phyloP scores from a whole-genome alignment of 2,797 vertebrate genomes.

The Hipposideros larvatus region DNA sequence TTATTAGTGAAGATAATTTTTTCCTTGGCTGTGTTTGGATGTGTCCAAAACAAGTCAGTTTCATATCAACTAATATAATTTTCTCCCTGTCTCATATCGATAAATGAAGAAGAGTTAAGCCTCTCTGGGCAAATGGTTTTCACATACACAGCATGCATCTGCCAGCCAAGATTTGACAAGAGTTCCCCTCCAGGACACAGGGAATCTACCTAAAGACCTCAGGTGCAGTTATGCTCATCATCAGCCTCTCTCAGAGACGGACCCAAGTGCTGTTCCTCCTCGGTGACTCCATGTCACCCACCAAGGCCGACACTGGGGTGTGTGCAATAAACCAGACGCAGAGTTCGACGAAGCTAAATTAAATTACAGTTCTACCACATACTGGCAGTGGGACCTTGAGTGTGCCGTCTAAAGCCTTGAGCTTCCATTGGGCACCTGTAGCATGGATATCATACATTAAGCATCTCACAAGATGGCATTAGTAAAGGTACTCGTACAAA shows the following conservation, averaged over 20 bases:
- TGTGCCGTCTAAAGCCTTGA: neutral
- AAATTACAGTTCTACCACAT: neutral
- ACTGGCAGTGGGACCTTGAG: neutral
- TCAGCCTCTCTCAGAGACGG: neutral
- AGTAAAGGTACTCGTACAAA: neutral
- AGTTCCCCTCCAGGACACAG: neutral
- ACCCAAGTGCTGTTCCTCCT: neutral
- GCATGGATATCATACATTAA: neutral
- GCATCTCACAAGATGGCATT: neutral
- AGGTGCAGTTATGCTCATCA: neutral
- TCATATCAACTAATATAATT: constrained; percentile 41
- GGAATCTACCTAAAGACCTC: neutral
- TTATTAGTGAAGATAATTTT: constrained; percentile 71
- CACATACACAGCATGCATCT: neutral
- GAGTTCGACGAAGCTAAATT: neutral
- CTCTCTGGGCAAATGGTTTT: neutral
- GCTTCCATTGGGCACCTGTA: neutral
- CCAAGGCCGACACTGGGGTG: neutral
- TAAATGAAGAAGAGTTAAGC: neutral
- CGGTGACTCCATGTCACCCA: neutral
- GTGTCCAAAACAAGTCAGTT: constrained; percentile 64
- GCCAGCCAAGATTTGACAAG: neutral
- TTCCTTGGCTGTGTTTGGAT: constrained; percentile 70
- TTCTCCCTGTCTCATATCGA: neutral
- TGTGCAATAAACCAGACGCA: neutral